Percentiles rank a stretch among this genome's conserved stretches.
These are phyloP conservation scores for Panthera tigris DNA, from an alignment of 2,113 vertebrate genomes.

Conservation along the genomic window DNA sequence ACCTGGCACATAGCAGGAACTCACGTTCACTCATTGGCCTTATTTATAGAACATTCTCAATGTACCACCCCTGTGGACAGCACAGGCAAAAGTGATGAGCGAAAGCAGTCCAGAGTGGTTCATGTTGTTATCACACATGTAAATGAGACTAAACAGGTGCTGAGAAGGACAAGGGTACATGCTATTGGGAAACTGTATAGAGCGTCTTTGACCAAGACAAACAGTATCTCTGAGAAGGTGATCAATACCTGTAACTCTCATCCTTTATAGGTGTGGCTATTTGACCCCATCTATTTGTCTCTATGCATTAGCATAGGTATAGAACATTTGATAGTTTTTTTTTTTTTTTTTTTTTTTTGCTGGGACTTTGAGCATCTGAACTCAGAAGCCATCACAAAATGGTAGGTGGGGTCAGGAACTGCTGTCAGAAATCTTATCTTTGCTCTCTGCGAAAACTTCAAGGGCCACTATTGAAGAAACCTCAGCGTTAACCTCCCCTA, in stretches of 20 bases:
- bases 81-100: background rate
- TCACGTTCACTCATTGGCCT: background rate
- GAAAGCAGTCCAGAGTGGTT: background rate
- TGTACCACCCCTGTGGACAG: background rate
- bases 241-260: background rate
- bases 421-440: background rate
- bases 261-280: background rate
- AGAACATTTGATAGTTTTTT: background rate
- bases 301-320: accelerated
- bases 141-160: too few relatives aligned
- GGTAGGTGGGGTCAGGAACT: background rate
- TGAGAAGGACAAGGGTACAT: background rate
- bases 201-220: background rate
- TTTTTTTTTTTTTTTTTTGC: background rate
- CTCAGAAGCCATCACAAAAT: background rate
- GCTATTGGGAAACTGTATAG: background rate
- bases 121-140: background rate
- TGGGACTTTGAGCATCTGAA: background rate
- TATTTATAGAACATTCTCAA: background rate
- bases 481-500: background rate
- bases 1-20: background rate
- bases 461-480: background rate
- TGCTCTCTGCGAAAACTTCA: background rate
- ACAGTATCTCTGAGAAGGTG: background rate
- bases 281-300: background rate